Evolutionary conservation across 2,113 vertebrate species (phyloP), one percentile per base, ranked within the genome.

Genomic region (Gobiocypris rarus): DNA sequence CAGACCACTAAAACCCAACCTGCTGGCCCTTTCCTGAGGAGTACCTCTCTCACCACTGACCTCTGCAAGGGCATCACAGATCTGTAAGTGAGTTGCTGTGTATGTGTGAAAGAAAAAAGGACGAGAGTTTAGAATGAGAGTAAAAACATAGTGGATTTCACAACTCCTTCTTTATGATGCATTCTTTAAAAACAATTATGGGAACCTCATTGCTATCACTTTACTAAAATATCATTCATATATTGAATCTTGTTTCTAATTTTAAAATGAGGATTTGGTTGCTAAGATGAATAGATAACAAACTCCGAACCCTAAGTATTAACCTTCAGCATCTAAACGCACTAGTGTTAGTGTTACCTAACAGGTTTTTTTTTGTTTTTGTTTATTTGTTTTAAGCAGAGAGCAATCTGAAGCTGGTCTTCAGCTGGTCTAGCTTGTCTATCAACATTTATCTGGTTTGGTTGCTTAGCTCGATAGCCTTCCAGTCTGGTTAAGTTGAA

Each of bases 1-100:
- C 92, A 92, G 88, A 83, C 8, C 54, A 71, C 22, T 87, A 86
- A 89, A 88, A 87, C 88, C 78, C 81, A 69, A 87, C 83, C 87
- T 43, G 26, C 75, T 90, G 89, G 91, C 81, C 88, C 77, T 74
- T 75, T 83, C 54, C 83, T 81, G 24, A 82, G 81, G 84, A 88
- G 82, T 63, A 74, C 50, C 87, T 65, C 80, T 81, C 71, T 84
- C 84, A 87, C 69, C 81, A 65, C 71, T 90, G 91, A 93, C 91
- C 90, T 89, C 83, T 50, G 83, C 88, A 91, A 91, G 90, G 92
- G 73, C 82, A 70, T 76, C 67, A n/a, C 15, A 54, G 19, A 56
- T 82, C 17, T 86, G 61, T 58, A 75, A 71, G 70, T 86, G 73
- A 45, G 9, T 70, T 41, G 82, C 24, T 85, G 69, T 81, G 48